phyloP scores from a whole-genome alignment of 2,888 invertebrate species.

The Ramazzottius varieornatus region DNA sequence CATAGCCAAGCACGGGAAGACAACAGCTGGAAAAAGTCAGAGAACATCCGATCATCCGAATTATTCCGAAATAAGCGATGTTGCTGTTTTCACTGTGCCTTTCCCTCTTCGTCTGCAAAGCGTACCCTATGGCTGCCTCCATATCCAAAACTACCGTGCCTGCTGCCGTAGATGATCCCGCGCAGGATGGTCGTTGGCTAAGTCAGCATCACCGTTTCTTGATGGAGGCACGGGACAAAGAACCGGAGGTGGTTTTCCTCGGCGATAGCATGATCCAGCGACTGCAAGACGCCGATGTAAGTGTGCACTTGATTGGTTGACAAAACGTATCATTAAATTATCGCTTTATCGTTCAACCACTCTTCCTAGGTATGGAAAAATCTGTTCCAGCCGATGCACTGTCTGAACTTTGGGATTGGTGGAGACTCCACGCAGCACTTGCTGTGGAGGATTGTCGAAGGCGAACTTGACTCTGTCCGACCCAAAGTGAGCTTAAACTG shows the following conservation, averaged over 20 bases:
- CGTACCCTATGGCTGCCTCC: too few relatives aligned
- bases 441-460: conserved; percentile 63
- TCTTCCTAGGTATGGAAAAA: conserved; percentile 46
- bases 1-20: too few relatives aligned
- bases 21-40: too few relatives aligned
- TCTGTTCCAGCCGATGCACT: conserved; percentile 66
- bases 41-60: too few relatives aligned
- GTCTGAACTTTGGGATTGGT: conserved; percentile 66
- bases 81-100: too few relatives aligned
- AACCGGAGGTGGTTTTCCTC: conserved; percentile 6
- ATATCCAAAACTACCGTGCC: conserved; percentile 46
- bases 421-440: conserved; percentile 65
- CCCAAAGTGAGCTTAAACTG: conserved; percentile 38
- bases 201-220: conserved; percentile 24
- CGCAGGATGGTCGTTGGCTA: conserved; percentile 62
- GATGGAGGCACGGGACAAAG: conserved; percentile 5
- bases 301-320: background rate
- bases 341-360: background rate
- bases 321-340: conserved; percentile 4
- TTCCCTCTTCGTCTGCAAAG: too few relatives aligned
- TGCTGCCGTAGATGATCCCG: conserved; percentile 41
- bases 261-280: conserved; percentile 32
- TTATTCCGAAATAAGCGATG: too few relatives aligned
- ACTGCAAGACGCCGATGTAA: conserved; percentile 43
- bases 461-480: conserved; percentile 58